Percentiles rank a stretch among this genome's conserved stretches.
These are phyloP conservation scores for Erpobdella octoculata DNA, from an alignment of 2,888 invertebrate genomes.

Conservation along the genomic window DNA sequence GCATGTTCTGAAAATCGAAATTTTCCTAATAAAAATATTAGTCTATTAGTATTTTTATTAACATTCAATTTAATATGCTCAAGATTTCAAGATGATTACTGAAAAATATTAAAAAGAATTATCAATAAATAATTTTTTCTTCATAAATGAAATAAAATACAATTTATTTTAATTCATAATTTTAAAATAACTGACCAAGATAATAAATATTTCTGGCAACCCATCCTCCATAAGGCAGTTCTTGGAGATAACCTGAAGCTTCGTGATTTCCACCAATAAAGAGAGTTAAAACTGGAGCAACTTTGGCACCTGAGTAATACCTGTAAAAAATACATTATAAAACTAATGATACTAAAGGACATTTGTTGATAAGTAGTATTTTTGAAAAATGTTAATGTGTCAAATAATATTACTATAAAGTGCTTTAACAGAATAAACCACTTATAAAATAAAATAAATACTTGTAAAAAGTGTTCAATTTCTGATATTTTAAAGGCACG, in stretches of 20 bases:
- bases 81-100: too few species aligned
- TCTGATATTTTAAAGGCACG: conserved; percentile 80
- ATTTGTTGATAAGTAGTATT: neutral
- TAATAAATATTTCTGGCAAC: conserved; percentile 96
- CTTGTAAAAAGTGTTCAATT: conserved; percentile 87
- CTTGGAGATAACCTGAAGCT: conserved; percentile 86
- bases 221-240: conserved; percentile 96
- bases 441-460: conserved; percentile 52
- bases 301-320: conserved; percentile 83
- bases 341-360: neutral
- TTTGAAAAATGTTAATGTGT: neutral
- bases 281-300: conserved; percentile 81
- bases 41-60: too few species aligned
- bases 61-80: too few species aligned
- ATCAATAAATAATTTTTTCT: too few species aligned
- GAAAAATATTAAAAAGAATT: too few species aligned
- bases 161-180: neutral
- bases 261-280: conserved; percentile 99
- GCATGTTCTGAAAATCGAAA: neutral
- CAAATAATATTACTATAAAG: neutral
- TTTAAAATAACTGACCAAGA: conserved; percentile 57
- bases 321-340: conserved; percentile 54
- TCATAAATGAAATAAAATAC: too few species aligned
- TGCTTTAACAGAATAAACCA: neutral
- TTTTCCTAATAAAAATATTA: neutral